Percentiles rank a stretch among this genome's conserved stretches.
phyloP scores from a whole-genome alignment of 1,140 invertebrate genomes.

The Mizuhopecten yessoensis region DNA sequence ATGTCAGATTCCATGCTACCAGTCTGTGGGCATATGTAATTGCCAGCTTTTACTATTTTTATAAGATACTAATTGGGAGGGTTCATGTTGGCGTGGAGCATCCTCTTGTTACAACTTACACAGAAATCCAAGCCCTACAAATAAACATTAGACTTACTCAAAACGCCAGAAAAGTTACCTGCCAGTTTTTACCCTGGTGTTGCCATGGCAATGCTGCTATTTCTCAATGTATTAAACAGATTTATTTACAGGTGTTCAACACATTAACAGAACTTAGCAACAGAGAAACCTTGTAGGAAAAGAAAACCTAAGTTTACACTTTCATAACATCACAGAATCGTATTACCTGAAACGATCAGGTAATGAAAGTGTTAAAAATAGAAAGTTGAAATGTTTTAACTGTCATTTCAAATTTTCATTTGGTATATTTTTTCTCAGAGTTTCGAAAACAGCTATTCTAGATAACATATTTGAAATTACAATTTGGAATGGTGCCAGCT shows the following conservation, averaged over 20 bases:
- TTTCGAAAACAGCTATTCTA: background rate
- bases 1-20: too few relatives aligned
- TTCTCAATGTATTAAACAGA: constrained; percentile 18
- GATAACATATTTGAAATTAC: background rate
- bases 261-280: constrained; percentile 24
- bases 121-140: background rate
- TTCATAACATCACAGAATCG: background rate
- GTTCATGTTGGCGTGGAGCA: background rate
- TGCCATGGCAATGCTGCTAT: constrained; percentile 13
- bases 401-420: too few relatives aligned
- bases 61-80: background rate
- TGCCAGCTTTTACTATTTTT: background rate
- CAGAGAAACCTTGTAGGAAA: background rate
- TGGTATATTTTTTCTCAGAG: background rate
- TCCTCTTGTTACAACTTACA: background rate
- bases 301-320: background rate
- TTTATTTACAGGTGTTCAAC: constrained; percentile 33
- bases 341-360: background rate
- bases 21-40: background rate
- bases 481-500: background rate
- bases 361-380: background rate
- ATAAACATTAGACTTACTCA: constrained; percentile 14
- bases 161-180: background rate
- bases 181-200: background rate
- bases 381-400: too few relatives aligned